Conservation (phyloP, 2,888 invertebrate species). For the Crossocerus cetratus region DNA sequence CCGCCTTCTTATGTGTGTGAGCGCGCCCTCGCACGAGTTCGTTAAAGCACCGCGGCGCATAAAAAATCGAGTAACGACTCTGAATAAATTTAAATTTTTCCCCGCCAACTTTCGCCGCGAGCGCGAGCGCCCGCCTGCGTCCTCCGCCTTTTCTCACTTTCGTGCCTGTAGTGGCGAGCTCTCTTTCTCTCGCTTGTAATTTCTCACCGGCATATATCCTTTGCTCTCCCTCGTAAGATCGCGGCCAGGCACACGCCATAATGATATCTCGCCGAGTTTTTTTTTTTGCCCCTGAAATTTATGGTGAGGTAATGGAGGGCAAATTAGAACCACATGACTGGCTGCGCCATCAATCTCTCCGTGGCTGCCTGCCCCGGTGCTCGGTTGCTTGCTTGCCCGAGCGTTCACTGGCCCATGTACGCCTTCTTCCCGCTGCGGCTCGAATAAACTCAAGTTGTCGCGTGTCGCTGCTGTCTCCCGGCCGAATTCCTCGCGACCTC, state of each 20-base stretch:
- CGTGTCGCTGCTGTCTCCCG: conserved; percentile 36
- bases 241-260: conserved; percentile 42
- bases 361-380: conserved; percentile 23
- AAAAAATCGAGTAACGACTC: neutral
- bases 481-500: conserved; percentile 31
- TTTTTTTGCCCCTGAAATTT: conserved; percentile 62
- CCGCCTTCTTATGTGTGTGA: neutral
- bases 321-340: conserved; percentile 69
- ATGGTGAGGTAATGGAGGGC: conserved; percentile 67
- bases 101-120: conserved; percentile 3
- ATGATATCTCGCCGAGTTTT: conserved; percentile 57
- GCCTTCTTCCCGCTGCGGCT: conserved; percentile 20
- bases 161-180: conserved; percentile 13
- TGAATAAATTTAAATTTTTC: conserved; percentile 6
- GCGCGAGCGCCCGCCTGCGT: neutral
- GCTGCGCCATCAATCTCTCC: conserved; percentile 64
- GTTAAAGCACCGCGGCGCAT: neutral
- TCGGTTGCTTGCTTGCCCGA: too few relatives aligned
- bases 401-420: too few relatives aligned
- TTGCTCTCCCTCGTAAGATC: conserved; percentile 43
- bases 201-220: conserved; percentile 46
- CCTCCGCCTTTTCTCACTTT: conserved; percentile 3
- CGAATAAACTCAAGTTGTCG: conserved; percentile 59
- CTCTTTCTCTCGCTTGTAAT: conserved; percentile 31
- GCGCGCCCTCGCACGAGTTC: neutral